Evolutionary conservation across 1,140 invertebrate genomes (phyloP).

Genomic region (Scaptomyza graminum): DNA sequence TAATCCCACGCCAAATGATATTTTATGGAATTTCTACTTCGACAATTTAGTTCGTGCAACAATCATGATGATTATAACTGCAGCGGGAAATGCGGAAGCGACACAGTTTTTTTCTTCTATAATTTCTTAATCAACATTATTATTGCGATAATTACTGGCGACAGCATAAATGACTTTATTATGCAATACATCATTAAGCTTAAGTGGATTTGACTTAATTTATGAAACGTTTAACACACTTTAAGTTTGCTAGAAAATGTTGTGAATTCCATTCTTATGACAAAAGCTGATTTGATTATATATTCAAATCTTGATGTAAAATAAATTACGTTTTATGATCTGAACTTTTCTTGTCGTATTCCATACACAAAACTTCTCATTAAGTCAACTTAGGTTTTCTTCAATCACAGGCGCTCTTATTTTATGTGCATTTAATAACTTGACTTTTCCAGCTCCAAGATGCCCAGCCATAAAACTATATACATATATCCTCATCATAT

Average conservation of each 20-base stretch:
- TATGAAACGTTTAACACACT: no score
- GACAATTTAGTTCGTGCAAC: slow-evolving; percentile 40
- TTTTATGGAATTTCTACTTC: slow-evolving; percentile 2
- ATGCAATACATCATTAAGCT: no score
- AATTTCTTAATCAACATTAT: slow-evolving; percentile 42
- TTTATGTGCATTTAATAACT: slow-evolving; percentile 39
- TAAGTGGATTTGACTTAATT: neutral
- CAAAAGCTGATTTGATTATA: no score
- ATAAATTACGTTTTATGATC: no score
- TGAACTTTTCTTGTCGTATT: no score
- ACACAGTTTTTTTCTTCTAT: slow-evolving; percentile 56
- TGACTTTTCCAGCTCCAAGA: neutral
- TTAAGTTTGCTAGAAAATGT: no score
- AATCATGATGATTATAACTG: slow-evolving; percentile 53
- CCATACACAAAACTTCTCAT: neutral
- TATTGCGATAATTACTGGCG: slow-evolving; percentile 7
- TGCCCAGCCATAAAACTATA: slow-evolving; percentile 37
- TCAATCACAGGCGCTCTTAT: slow-evolving; percentile 7
- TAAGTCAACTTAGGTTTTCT: neutral
- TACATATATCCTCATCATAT: slow-evolving; percentile 14
- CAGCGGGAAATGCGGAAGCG: slow-evolving; percentile 58
- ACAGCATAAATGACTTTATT: neutral
- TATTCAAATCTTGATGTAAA: no score
- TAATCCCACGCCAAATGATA: slow-evolving; percentile 26
- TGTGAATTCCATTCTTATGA: neutral